Percentiles rank a stretch among this genome's conserved stretches.
Conservation (phyloP, 2,888 invertebrate genomes). For the Ecliptopera silaceata region DNA sequence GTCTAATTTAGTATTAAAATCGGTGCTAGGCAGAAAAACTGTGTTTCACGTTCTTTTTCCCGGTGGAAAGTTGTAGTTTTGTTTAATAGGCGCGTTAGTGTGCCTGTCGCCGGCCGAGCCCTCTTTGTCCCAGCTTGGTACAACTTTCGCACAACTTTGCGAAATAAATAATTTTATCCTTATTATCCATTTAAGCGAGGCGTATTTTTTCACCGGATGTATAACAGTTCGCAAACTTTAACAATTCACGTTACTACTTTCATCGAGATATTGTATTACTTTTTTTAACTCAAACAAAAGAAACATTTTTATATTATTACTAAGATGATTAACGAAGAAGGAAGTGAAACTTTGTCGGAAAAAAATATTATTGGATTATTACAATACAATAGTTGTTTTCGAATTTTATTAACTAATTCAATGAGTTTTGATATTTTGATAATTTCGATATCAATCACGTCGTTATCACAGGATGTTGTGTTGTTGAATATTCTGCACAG, state of each 20-base stretch:
- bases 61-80: constrained; percentile 58
- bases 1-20: background rate
- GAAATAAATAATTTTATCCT: constrained; percentile 76
- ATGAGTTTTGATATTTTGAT: no score
- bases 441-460: no score
- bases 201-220: constrained; percentile 51
- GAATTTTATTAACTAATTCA: no score
- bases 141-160: constrained; percentile 62
- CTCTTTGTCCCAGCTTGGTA: constrained; percentile 63
- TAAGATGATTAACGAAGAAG: background rate
- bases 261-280: constrained; percentile 22
- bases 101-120: constrained; percentile 45
- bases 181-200: constrained; percentile 69
- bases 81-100: constrained; percentile 43
- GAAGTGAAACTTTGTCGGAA: constrained; percentile 33
- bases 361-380: constrained; percentile 35
- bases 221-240: constrained; percentile 59
- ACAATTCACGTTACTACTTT: constrained; percentile 31
- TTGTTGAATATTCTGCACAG: no score
- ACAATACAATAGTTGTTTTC: no score
- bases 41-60: constrained; percentile 56
- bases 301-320: background rate
- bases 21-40: constrained; percentile 39
- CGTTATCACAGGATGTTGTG: no score
- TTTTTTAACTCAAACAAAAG: constrained; percentile 15